Conservation (phyloP, 2,113 vertebrate species). For the Menidia beryllina region DNA sequence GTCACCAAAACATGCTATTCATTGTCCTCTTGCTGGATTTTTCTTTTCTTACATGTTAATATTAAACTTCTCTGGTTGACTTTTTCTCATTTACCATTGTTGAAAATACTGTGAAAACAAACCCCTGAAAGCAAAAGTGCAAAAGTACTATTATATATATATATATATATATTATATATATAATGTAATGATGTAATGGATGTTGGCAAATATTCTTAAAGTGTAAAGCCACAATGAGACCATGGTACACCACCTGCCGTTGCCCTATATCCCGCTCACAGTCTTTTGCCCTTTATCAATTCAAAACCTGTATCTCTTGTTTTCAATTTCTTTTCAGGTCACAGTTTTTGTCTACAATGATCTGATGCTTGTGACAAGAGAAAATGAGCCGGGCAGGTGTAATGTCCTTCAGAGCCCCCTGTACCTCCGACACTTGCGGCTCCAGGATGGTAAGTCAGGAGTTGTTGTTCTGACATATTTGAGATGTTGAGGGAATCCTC, state of each 20-base stretch:
- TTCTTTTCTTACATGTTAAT: background rate
- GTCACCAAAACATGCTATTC: too few relatives aligned
- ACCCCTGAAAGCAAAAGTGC: background rate
- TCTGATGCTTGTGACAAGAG: constrained; percentile 94
- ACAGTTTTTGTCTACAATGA: constrained; percentile 94
- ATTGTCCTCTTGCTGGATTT: background rate
- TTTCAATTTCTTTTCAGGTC: constrained; percentile 79
- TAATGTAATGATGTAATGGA: background rate
- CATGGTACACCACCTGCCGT: background rate
- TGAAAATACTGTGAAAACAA: background rate
- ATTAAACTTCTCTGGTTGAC: background rate
- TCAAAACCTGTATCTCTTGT: background rate
- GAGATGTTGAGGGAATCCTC: background rate
- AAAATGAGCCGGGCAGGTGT: constrained; percentile 90
- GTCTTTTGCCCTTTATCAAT: background rate
- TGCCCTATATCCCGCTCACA: background rate
- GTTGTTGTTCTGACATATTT: background rate
- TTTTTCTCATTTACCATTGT: background rate
- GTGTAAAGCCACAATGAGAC: constrained; percentile 10
- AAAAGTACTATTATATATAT: too few relatives aligned
- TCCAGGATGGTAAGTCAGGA: constrained; percentile 89
- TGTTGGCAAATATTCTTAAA: constrained; percentile 23
- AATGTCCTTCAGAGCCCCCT: constrained; percentile 94
- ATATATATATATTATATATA: too few relatives aligned
- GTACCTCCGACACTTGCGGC: constrained; percentile 88